Evolutionary conservation across 2,888 invertebrate genomes (phyloP).

Genomic region (Eilema sororculum): DNA sequence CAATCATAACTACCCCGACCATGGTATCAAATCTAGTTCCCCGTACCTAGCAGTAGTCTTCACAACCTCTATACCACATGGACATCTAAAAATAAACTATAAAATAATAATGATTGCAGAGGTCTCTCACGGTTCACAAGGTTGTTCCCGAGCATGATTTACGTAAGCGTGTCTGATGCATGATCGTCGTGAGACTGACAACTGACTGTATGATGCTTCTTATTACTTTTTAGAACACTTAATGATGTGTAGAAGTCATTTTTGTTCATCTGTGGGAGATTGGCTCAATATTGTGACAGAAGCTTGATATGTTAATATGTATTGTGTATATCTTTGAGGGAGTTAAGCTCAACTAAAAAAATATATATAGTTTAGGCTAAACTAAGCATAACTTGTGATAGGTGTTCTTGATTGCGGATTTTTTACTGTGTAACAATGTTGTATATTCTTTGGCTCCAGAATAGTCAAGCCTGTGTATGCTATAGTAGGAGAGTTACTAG

Average conservation of each 20-base stretch:
- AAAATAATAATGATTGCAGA: conserved; percentile 13
- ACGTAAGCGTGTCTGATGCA: conserved; percentile 28
- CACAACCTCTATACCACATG: background rate
- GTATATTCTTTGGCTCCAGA: too few species aligned
- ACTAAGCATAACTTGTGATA: too few species aligned
- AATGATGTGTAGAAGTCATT: background rate
- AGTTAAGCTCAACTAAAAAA: too few species aligned
- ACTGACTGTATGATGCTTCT: background rate
- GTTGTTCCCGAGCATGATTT: conserved; percentile 36
- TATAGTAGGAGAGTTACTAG: too few species aligned
- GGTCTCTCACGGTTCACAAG: conserved; percentile 37
- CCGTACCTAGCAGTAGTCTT: background rate
- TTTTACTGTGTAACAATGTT: too few species aligned
- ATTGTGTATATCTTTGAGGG: background rate
- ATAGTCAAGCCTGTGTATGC: too few species aligned
- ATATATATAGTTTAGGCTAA: too few species aligned
- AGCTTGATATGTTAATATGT: background rate
- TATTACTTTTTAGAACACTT: background rate
- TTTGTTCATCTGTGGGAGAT: background rate
- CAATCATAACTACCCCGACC: too few species aligned
- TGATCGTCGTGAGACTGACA: background rate
- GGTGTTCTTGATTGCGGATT: too few species aligned
- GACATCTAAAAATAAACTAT: conserved; percentile 1
- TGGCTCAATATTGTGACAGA: background rate
- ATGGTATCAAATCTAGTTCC: background rate